Evolutionary conservation across 1,140 invertebrate species (phyloP), one percentile per base, ranked within the genome.

Genomic region (Manduca sexta): DNA sequence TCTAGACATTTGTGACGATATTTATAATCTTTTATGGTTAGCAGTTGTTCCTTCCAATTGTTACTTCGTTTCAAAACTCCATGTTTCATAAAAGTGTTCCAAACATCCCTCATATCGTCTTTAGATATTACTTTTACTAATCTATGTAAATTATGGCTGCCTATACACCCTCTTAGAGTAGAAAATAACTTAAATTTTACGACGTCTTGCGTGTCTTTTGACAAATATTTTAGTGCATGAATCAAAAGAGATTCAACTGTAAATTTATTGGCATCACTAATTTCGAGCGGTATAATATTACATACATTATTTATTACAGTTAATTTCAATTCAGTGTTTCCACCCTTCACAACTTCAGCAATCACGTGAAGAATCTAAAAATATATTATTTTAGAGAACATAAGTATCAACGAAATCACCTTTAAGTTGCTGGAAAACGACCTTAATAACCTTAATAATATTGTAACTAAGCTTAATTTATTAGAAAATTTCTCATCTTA

Each of bases 311-410:
- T 55, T 6, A 70, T 64, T n/a, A 79, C n/a, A 10, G 73, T 38
- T 39, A 67, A 21, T 30, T 64, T 67, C 1, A 67, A 42, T 58
- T 75, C 69, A 4, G 38, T 49, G 35, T 67, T 74, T 2, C 56
- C 53, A 4, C 38, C 49, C 13, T 56, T 29, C 38, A 69, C 45
- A 17, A 79, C 49, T 16, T 51, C 55, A 14, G 63, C 57, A 4
- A 72, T 51, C 1, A 63, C 44, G 33, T 73, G 63, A n/a, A 70
- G 50, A 12, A 74, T 58, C 79, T 83, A 60, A 49, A 75, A 71
- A 34, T 34, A 49, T 39, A 56, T 53, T 39, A 43, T 18, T 8
- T 33, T 15, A 12, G n/a, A 35, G 13, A 35, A 35, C 26, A 37
- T 10, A 39, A 31, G 10, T 13, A n/a, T n/a, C 12, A 15, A 18